A percentile compares a stretch with the other conserved stretches of the same genome.
These are phyloP conservation scores for Nezara viridula DNA, from an alignment of 2,888 invertebrate species.

Conservation along the genomic window DNA sequence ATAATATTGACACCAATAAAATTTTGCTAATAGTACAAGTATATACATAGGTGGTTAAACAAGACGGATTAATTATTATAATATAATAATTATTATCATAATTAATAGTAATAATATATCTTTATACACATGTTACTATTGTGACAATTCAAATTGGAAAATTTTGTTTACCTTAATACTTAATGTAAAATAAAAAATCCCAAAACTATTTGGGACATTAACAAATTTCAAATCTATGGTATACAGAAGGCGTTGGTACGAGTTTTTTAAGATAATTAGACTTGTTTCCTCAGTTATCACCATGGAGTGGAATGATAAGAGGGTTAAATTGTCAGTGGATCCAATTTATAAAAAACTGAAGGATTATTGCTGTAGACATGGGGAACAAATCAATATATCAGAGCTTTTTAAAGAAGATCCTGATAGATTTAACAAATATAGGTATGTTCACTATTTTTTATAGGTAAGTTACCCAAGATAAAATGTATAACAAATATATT, in stretches of 20 bases:
- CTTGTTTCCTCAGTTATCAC: constrained; percentile 50
- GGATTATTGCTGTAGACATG: constrained; percentile 80
- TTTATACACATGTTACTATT: background rate
- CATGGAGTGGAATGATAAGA: constrained; percentile 56
- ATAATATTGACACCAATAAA: no score
- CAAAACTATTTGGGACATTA: background rate
- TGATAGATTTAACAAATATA: constrained; percentile 88
- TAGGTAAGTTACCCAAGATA: no score
- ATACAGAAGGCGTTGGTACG: constrained; percentile 51
- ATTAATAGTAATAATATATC: no score
- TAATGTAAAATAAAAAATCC: background rate
- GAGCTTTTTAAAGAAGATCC: constrained; percentile 86
- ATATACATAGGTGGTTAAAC: background rate
- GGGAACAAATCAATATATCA: constrained; percentile 83
- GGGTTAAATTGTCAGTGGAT: constrained; percentile 69
- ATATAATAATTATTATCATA: no score
- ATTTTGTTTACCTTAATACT: background rate
- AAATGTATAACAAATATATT: no score
- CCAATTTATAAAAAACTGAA: constrained; percentile 82
- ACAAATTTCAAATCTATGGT: background rate
- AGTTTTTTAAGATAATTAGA: background rate
- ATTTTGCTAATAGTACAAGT: no score
- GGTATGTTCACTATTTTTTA: constrained; percentile 73
- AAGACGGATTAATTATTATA: no score
- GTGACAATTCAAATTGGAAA: background rate